Evolutionary conservation across 2,888 invertebrate genomes (phyloP).

Genomic region (Acanthosepion esculentum): DNA sequence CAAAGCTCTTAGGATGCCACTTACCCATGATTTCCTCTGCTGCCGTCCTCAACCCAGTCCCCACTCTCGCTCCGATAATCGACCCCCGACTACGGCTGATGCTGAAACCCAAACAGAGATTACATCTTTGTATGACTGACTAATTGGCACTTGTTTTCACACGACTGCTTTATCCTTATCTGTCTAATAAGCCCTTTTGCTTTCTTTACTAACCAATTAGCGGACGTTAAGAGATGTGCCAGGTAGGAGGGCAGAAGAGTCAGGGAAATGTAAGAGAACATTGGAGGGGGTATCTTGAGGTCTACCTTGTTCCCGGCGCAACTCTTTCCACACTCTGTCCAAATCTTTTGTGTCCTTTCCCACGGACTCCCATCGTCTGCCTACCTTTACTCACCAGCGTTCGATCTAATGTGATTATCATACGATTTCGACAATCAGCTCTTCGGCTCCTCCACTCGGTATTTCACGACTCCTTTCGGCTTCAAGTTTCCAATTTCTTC

Average conservation of each 20-base stretch:
- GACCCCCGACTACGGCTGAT: neutral
- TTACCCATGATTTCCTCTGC: too few species aligned
- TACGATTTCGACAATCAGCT: neutral
- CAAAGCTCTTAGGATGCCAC: neutral
- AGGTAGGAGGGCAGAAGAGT: neutral
- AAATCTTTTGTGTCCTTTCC: neutral
- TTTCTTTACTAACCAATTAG: neutral
- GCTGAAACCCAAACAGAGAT: neutral
- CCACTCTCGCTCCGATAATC: neutral
- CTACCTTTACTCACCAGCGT: neutral
- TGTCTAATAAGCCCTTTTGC: neutral
- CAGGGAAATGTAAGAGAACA: neutral
- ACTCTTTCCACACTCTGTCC: neutral
- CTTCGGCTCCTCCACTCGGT: neutral
- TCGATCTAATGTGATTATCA: neutral
- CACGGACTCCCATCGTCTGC: neutral
- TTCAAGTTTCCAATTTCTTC: neutral
- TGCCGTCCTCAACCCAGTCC: neutral
- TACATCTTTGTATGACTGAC: constrained; percentile 33
- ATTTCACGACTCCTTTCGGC: neutral
- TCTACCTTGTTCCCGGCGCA: neutral
- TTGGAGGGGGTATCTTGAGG: neutral
- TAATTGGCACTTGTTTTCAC: constrained; percentile 33
- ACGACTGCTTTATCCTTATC: neutral
- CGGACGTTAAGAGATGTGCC: neutral